phyloP scores from a whole-genome alignment of 1,140 invertebrate genomes.

The Halyomorpha halys region DNA sequence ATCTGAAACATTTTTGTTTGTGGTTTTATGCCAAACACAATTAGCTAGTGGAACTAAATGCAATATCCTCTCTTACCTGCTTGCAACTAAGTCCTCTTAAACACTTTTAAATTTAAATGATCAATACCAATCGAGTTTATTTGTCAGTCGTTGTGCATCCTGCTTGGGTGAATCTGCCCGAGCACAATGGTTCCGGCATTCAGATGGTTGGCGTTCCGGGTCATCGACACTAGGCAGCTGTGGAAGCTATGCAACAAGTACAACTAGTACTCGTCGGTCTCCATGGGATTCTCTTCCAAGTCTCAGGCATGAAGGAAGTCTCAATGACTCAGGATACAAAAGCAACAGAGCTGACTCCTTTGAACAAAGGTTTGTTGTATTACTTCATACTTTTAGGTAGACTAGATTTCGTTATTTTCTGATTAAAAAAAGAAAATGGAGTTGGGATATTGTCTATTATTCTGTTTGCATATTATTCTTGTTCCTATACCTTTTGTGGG shows the following conservation, averaged over 20 bases:
- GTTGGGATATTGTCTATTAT: no score
- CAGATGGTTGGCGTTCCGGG: conserved; percentile 73
- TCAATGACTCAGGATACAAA: conserved; percentile 75
- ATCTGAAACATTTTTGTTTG: no score
- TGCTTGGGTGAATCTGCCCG: conserved; percentile 74
- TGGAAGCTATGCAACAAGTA: conserved; percentile 34
- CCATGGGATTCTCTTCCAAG: conserved; percentile 77
- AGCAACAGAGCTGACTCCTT: conserved; percentile 73
- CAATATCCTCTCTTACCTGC: conserved; percentile 4
- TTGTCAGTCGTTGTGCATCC: conserved; percentile 51
- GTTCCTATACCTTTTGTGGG: no score
- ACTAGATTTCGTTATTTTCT: no score
- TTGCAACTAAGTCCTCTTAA: not conserved
- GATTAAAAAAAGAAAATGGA: no score
- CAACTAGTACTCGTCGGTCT: conserved; percentile 48
- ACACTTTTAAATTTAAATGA: no score
- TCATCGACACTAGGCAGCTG: conserved; percentile 56
- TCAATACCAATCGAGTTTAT: conserved; percentile 1
- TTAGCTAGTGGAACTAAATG: not conserved
- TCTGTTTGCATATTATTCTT: no score
- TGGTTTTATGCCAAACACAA: no score
- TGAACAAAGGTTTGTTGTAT: conserved; percentile 55
- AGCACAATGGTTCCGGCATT: conserved; percentile 76
- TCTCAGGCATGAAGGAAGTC: conserved; percentile 64
- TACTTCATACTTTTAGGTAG: no score